phyloP scores from a whole-genome alignment of 2,888 invertebrate genomes.

The Plebejus melissa region DNA sequence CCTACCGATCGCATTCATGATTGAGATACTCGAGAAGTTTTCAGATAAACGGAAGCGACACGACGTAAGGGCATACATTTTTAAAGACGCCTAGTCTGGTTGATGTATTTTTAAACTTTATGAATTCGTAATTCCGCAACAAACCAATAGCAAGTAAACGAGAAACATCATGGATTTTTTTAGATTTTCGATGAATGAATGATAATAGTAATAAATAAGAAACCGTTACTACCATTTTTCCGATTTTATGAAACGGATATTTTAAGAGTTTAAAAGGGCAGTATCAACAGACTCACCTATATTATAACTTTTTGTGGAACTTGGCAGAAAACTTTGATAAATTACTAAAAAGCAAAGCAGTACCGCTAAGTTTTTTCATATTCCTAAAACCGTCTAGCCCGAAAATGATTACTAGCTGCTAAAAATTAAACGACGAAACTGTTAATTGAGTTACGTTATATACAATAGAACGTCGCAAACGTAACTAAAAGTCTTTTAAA shows the following conservation, averaged over 20 bases:
- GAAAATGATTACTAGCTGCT: background rate
- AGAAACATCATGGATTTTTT: background rate
- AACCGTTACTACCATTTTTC: background rate
- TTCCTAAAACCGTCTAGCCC: background rate
- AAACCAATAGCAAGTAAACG: background rate
- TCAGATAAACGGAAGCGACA: background rate
- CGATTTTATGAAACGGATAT: background rate
- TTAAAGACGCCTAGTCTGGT: background rate
- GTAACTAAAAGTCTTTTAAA: background rate
- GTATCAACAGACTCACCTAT: background rate
- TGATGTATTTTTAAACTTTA: constrained; percentile 10
- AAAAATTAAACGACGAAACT: too few species aligned
- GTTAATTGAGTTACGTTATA: too few species aligned
- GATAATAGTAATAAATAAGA: background rate
- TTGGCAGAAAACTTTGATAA: background rate
- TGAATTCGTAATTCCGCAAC: background rate
- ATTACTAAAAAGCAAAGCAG: background rate
- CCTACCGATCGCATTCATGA: background rate
- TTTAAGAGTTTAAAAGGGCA: background rate
- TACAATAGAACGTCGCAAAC: too few species aligned
- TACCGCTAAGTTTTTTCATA: background rate
- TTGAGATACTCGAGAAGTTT: background rate
- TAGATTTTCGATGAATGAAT: background rate
- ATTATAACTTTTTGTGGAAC: background rate
- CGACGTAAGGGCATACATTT: background rate